Conservation (phyloP, 2,113 vertebrate genomes). For the Anthoscopus minutus region DNA sequence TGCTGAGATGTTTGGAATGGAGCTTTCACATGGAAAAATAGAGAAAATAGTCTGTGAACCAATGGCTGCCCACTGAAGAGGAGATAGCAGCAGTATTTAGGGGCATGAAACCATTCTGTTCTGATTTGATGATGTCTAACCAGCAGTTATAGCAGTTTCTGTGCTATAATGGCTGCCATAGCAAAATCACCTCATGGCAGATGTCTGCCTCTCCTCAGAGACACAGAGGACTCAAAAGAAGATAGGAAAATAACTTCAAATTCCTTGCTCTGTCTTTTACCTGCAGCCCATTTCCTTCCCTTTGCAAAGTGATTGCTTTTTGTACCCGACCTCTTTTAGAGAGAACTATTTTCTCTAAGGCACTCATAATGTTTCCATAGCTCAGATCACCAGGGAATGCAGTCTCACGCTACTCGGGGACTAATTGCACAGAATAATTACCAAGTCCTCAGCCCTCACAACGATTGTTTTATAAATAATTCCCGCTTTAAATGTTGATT, state of each 20-base stretch:
- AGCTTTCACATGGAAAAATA: neutral
- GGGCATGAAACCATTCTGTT: neutral
- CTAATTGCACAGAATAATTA: neutral
- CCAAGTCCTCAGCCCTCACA: neutral
- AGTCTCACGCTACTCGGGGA: neutral
- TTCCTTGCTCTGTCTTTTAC: neutral
- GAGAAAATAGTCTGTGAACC: neutral
- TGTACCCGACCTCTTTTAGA: neutral
- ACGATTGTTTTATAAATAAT: neutral
- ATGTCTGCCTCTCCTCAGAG: neutral
- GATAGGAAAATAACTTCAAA: neutral
- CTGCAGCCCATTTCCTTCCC: neutral
- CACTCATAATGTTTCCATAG: neutral
- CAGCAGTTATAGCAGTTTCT: neutral
- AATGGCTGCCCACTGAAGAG: neutral
- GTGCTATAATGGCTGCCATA: neutral
- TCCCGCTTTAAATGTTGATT: neutral
- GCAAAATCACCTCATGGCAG: neutral
- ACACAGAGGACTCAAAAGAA: neutral
- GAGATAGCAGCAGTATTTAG: neutral
- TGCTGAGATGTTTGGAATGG: neutral
- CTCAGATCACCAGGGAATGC: neutral
- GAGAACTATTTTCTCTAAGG: neutral
- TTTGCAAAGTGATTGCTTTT: neutral
- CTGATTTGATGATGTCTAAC: neutral